phyloP scores from a whole-genome alignment of 2,113 vertebrate species.

The Sorex araneus region DNA sequence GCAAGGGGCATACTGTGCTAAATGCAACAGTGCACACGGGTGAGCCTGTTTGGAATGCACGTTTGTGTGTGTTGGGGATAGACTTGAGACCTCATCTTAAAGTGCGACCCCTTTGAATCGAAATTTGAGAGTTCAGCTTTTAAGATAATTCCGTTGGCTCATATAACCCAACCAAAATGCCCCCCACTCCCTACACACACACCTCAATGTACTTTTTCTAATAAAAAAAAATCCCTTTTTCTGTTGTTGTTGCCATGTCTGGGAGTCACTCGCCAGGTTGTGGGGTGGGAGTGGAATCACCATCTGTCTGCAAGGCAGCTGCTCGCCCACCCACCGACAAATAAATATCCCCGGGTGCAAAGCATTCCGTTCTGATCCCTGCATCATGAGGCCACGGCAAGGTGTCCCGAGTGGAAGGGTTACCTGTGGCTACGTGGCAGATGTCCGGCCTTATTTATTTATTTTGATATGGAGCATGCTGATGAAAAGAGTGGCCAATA shows the following conservation, averaged over 20 bases:
- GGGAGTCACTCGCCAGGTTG: no score
- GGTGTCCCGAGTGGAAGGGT: neutral
- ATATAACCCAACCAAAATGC: no score
- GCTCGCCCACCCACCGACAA: neutral
- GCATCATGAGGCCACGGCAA: neutral
- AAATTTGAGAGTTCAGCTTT: constrained; percentile 9
- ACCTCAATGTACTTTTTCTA: no score
- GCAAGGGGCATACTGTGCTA: neutral
- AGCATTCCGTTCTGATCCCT: neutral
- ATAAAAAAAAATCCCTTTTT: no score
- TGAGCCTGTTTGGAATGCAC: no score
- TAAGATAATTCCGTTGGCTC: neutral
- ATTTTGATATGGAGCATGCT: constrained; percentile 34
- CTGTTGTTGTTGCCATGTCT: no score
- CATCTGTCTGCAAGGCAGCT: no score
- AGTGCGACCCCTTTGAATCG: neutral
- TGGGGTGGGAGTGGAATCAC: no score
- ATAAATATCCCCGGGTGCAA: neutral
- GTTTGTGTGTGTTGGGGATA: no score
- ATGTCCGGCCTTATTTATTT: constrained; percentile 9
- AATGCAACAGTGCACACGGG: no score
- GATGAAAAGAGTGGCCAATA: constrained; percentile 27
- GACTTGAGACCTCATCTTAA: no score
- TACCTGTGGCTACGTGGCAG: neutral
- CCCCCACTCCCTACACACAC: no score